Conservation (phyloP, 1,140 invertebrate species). For the Pseudomyrmex pallidus region DNA sequence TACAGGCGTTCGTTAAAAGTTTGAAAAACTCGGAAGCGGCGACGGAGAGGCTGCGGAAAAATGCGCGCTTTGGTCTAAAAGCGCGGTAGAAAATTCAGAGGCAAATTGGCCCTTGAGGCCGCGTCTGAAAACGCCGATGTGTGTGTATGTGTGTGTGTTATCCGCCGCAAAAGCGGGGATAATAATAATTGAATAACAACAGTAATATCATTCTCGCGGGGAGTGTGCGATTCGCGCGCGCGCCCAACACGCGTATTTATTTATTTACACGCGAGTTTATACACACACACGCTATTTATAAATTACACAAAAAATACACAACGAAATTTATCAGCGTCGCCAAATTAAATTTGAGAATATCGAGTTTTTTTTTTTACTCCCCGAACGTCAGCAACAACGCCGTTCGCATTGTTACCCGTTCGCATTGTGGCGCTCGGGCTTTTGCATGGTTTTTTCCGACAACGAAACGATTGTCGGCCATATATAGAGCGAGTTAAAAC, state of each 20-base stretch:
- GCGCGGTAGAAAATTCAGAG: background rate
- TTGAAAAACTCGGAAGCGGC: background rate
- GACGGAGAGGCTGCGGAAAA: background rate
- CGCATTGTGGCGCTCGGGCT: background rate
- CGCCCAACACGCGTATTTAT: slow-evolving; percentile 15
- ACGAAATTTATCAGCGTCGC: background rate
- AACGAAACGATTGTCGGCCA: slow-evolving; percentile 9
- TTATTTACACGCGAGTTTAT: background rate
- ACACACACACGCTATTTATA: background rate
- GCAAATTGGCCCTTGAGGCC: background rate
- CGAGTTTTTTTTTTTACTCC: background rate
- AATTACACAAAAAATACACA: background rate
- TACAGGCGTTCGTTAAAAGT: slow-evolving; percentile 16
- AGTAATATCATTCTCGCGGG: slow-evolving; percentile 11
- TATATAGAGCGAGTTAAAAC: slow-evolving; percentile 42
- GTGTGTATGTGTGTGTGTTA: background rate
- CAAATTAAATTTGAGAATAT: slow-evolving; percentile 11
- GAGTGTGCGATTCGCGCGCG: background rate
- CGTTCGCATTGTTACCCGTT: background rate
- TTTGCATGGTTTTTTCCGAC: background rate
- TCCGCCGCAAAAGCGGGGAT: background rate
- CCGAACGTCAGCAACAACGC: background rate
- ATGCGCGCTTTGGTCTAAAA: background rate
- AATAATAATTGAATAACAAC: slow-evolving; percentile 13
- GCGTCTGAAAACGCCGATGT: background rate